Conservation (phyloP, 1,140 invertebrate genomes). For the Portunus trituberculatus region DNA sequence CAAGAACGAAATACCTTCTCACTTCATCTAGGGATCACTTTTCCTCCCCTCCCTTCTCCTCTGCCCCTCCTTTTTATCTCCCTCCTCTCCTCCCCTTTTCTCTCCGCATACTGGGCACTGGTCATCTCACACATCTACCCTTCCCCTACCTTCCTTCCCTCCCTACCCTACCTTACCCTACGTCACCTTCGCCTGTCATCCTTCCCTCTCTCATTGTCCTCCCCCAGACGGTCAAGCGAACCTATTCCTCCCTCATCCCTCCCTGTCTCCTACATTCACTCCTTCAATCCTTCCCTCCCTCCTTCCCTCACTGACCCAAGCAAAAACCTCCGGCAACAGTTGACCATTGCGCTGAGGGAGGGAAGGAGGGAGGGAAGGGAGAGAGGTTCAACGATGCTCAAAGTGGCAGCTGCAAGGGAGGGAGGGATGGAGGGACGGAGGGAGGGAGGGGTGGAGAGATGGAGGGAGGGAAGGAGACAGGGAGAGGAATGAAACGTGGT, state of each 20-base stretch:
- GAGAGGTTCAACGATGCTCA: neutral
- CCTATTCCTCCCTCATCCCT: neutral
- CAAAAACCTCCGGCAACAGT: neutral
- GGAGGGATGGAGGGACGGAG: neutral
- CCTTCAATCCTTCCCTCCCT: neutral
- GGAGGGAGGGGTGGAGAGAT: too few species aligned
- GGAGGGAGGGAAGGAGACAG: neutral
- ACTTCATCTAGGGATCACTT: neutral
- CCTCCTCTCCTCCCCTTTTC: neutral
- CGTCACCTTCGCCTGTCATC: neutral
- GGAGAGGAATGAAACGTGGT: neutral
- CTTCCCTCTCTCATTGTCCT: neutral
- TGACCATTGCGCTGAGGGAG: constrained; percentile 21
- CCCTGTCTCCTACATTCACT: neutral
- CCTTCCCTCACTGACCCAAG: neutral
- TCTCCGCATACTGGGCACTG: neutral
- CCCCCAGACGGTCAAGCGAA: neutral
- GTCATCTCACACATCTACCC: neutral
- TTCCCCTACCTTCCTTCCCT: neutral
- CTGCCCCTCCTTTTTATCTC: neutral
- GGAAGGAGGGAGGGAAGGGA: neutral
- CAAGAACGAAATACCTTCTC: too few species aligned
- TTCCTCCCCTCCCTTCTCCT: neutral
- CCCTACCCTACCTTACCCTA: neutral
- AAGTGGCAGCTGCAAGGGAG: neutral